A percentile compares a stretch with the other conserved stretches of the same genome.
Conservation (phyloP, 1,140 invertebrate genomes). For the Drosophila quadrilineata region DNA sequence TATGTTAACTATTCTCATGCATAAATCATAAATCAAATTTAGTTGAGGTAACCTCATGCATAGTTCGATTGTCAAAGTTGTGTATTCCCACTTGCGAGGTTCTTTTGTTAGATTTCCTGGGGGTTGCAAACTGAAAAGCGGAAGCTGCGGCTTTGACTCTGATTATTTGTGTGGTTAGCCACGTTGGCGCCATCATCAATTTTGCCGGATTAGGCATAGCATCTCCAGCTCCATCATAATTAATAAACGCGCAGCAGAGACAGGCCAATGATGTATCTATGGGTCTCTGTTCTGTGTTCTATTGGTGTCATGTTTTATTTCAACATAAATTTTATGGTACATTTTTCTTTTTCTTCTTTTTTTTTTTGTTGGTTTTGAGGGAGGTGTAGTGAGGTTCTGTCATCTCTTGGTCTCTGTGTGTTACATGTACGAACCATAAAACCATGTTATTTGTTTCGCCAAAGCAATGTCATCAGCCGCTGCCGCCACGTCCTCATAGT, state of each 20-base stretch:
- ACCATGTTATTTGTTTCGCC: constrained; percentile 57
- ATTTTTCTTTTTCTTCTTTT: constrained; percentile 15
- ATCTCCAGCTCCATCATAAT: constrained; percentile 59
- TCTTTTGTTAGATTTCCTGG: constrained; percentile 29
- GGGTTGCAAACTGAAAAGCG: constrained; percentile 20
- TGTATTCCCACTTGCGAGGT: no score
- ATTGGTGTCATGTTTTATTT: constrained; percentile 56
- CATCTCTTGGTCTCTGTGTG: constrained; percentile 16
- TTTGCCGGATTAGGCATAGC: constrained; percentile 49
- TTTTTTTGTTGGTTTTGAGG: not conserved
- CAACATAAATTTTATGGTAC: constrained; percentile 55
- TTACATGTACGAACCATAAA: constrained; percentile 66
- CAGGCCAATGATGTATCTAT: not conserved
- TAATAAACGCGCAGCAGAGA: constrained; percentile 47
- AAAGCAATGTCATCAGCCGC: constrained; percentile 49
- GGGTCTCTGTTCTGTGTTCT: constrained; percentile 8
- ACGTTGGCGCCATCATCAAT: constrained; percentile 62
- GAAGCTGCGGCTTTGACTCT: constrained; percentile 31
- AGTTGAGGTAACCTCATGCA: constrained; percentile 20
- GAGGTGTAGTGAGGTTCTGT: not conserved
- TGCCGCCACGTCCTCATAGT: constrained; percentile 22
- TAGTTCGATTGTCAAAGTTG: constrained; percentile 42
- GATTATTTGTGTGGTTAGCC: constrained; percentile 46
- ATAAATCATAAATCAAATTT: constrained; percentile 56
- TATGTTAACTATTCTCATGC: constrained; percentile 10